Base-by-base conservation (phyloP, 2,888 invertebrate species). In the Eupithecia pulchellata region DNA sequence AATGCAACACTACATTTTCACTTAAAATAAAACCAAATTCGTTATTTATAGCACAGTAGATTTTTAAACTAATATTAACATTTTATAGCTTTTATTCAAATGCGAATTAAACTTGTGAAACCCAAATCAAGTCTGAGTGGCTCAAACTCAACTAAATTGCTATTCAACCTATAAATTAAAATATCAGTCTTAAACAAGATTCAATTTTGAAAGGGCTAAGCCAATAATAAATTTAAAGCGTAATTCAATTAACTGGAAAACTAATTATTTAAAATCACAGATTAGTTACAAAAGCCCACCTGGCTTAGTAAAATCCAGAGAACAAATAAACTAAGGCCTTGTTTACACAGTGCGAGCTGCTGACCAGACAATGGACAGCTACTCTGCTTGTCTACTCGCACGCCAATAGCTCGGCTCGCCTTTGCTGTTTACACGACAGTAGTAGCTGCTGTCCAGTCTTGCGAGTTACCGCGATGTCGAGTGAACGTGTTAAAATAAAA, bases 121-220 rank as follows among this genome's bases (percentile, higher is more conserved):
- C 1, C 4, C 30, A 30, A 30, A 29, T 30, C 30, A 32, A 60
- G 11, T 25, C 20, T n/a, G 30, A 30, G n/a, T 60, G 20, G 32
- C 17, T 60, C 14, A 60, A 30, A 60, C 17, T 60, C 14, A 60
- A 30, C 58, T 32, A 17, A 60, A 58, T 32, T 60, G 30, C 30
- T 32, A 60, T 60, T 60, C 58, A 60, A 58, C 30, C 30, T 32
- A 32, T 17, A 30, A 11, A 30, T 60, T 60, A 60, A 20, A 32
- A 60, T 30, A 60, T 32, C 58, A 30, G 58, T 11, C 30, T 60
- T 32, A n/a, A 30, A 30, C 32, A 30, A 30, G 30, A 60, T 60
- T 60, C n/a, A 30, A 60, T 60, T 60, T 30, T 30, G 30, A 60
- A 60, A 17, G 58, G 58, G 32, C 58, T 58, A 8, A 58, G 30